Evolutionary conservation across 2,888 invertebrate genomes (phyloP).

Genomic region (Rhopalosiphum nymphaeae): DNA sequence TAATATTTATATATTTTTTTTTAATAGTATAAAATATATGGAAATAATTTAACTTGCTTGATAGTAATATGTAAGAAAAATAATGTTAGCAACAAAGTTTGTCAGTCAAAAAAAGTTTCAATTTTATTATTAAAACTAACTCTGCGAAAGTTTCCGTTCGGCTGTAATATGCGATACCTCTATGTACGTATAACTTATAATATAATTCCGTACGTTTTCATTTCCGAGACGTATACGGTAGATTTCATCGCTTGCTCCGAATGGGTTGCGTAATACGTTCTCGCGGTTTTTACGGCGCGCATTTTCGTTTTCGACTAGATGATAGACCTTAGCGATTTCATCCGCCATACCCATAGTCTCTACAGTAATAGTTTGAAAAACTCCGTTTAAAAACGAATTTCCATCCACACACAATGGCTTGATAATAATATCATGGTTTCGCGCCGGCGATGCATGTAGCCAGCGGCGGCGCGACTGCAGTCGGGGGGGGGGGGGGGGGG

Average conservation of each 20-base stretch:
- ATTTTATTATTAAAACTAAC: constrained; percentile 19
- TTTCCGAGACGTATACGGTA: neutral
- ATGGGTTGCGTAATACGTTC: neutral
- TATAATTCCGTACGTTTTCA: neutral
- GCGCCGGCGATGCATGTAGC: neutral
- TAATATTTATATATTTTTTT: constrained; percentile 14
- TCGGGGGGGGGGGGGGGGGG: neutral
- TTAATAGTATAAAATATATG: constrained; percentile 22
- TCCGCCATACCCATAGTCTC: neutral
- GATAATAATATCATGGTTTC: neutral
- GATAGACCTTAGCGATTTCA: neutral
- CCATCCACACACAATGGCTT: neutral
- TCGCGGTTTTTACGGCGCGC: neutral
- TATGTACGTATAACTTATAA: neutral
- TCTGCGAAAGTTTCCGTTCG: neutral
- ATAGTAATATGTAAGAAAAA: neutral
- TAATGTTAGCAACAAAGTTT: constrained; percentile 21
- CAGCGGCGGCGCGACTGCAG: neutral
- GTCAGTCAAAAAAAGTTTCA: constrained; percentile 6
- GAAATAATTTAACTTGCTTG: neutral
- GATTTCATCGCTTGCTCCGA: neutral
- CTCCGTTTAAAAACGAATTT: neutral
- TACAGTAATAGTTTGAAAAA: neutral
- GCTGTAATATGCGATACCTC: neutral
- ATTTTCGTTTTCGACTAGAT: neutral